These are phyloP conservation scores for Zosterops japonicus DNA, from an alignment of 2,113 vertebrate genomes.

Conservation along the genomic window DNA sequence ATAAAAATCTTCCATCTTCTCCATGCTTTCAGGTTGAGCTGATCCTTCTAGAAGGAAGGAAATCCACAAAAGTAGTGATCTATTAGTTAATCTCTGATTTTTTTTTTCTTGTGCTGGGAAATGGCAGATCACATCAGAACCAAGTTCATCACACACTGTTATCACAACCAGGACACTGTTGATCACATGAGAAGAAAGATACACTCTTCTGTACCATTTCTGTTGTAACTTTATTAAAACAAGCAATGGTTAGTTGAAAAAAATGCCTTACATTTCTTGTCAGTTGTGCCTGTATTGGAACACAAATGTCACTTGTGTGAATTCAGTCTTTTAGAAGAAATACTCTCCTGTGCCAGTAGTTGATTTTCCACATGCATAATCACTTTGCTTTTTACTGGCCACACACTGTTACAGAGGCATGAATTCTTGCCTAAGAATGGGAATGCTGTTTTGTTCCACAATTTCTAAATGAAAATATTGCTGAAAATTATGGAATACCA, in stretches of 20 bases:
- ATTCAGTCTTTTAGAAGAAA: conserved; percentile 4
- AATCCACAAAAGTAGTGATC: background rate
- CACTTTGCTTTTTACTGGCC: conserved; percentile 17
- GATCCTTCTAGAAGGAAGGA: background rate
- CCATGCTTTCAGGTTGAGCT: background rate
- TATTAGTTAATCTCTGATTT: background rate
- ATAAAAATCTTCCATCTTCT: background rate
- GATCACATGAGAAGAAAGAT: background rate
- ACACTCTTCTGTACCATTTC: background rate
- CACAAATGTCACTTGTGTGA: background rate
- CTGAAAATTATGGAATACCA: background rate
- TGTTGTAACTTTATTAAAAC: background rate
- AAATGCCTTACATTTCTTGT: background rate
- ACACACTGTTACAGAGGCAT: background rate
- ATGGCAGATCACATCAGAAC: background rate
- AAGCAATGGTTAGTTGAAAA: background rate
- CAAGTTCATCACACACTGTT: background rate
- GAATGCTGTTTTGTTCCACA: background rate
- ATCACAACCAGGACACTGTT: background rate
- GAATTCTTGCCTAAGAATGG: conserved; percentile 27
- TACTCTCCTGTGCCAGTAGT: background rate
- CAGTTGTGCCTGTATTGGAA: background rate
- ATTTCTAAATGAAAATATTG: background rate
- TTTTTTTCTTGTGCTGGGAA: background rate
- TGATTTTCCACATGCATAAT: conserved; percentile 59